Evolutionary conservation across 2,888 invertebrate species (phyloP).

Genomic region (Oligia latruncula): DNA sequence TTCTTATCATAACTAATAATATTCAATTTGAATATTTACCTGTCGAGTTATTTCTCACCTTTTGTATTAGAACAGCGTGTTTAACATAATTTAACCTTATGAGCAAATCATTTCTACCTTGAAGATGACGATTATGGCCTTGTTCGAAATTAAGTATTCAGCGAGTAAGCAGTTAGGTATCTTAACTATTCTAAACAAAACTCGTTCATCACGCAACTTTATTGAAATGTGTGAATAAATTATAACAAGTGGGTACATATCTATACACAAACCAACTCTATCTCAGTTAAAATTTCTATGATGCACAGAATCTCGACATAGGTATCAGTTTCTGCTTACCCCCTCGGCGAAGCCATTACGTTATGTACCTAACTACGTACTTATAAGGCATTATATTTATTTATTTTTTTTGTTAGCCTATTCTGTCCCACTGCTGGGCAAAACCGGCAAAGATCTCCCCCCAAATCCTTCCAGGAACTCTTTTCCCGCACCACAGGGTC

Average conservation of each 20-base stretch:
- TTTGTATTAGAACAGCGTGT: not conserved
- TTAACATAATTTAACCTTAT: slow-evolving; percentile 21
- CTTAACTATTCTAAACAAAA: slow-evolving; percentile 1
- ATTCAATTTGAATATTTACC: not conserved
- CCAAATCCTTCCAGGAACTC: no score
- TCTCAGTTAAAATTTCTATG: not conserved
- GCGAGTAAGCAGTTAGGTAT: not conserved
- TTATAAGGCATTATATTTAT: no score
- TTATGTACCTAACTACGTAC: no score
- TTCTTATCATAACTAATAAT: not conserved
- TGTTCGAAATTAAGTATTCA: slow-evolving; percentile 15
- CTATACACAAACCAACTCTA: not conserved
- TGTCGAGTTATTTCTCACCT: not conserved
- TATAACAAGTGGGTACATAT: not conserved
- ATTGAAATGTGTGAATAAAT: not conserved
- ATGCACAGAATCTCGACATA: not conserved
- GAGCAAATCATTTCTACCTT: slow-evolving; percentile 34
- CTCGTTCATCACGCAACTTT: not conserved
- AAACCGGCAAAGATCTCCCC: no score
- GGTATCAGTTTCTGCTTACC: no score
- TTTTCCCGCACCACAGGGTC: no score
- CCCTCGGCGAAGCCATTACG: no score
- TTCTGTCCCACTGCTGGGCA: no score
- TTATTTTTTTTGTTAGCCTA: no score
- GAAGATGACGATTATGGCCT: slow-evolving; percentile 13